phyloP scores from a whole-genome alignment of 2,113 vertebrate genomes.

The Choloepus hoffmanni region DNA sequence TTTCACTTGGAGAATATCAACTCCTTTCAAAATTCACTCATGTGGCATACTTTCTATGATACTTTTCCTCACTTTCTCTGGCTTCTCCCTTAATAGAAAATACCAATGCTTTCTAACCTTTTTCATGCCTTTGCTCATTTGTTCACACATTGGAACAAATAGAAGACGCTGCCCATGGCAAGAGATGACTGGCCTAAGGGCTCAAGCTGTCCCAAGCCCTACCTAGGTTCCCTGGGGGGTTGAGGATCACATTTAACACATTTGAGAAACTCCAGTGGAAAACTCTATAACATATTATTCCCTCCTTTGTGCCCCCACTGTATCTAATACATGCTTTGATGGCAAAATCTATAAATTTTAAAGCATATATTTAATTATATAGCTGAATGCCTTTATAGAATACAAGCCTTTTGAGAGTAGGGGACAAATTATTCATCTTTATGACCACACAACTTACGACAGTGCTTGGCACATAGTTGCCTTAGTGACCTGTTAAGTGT shows the following conservation, averaged over 20 bases:
- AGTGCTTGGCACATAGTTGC: neutral
- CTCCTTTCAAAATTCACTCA: neutral
- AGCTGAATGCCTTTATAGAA: neutral
- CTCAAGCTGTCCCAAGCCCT: neutral
- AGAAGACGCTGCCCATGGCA: neutral
- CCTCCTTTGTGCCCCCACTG: neutral
- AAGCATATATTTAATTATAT: neutral
- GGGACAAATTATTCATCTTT: neutral
- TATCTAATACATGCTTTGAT: neutral
- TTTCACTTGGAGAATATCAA: neutral
- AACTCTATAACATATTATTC: neutral
- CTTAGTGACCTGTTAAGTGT: neutral
- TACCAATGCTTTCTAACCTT: neutral
- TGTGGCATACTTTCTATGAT: neutral
- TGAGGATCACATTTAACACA: neutral
- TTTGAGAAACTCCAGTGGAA: neutral
- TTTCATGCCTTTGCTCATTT: neutral
- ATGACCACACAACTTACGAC: neutral
- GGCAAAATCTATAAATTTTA: neutral
- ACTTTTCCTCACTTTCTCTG: neutral
- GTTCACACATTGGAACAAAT: neutral
- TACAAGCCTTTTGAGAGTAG: neutral
- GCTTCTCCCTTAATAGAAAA: neutral
- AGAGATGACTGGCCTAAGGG: neutral
- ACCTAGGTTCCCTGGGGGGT: no score